Evolutionary conservation across 2,888 invertebrate genomes (phyloP).

Genomic region (Griposia aprilina): DNA sequence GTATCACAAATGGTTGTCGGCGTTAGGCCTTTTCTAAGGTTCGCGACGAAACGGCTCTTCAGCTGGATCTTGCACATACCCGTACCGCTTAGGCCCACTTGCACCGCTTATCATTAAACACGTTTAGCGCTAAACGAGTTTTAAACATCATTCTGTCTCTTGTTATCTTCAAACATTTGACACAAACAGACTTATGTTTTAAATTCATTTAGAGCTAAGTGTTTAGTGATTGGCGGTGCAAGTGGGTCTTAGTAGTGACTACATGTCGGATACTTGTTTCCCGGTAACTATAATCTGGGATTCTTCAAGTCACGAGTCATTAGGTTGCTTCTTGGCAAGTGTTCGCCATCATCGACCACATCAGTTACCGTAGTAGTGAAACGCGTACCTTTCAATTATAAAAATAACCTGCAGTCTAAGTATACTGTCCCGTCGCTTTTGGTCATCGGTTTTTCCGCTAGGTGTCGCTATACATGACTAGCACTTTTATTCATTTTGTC

Average conservation of each 20-base stretch:
- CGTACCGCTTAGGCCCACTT: too few relatives aligned
- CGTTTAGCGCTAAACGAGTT: too few relatives aligned
- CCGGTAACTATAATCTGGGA: not conserved
- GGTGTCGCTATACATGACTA: not conserved
- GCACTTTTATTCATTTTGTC: not conserved
- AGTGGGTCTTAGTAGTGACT: not conserved
- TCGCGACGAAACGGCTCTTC: not conserved
- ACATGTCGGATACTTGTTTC: not conserved
- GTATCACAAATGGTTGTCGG: not conserved
- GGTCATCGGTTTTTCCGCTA: not conserved
- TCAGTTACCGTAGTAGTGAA: not conserved
- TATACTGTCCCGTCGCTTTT: not conserved
- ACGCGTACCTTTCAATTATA: too few relatives aligned
- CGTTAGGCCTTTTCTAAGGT: too few relatives aligned
- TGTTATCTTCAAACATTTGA: too few relatives aligned
- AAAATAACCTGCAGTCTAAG: too few relatives aligned
- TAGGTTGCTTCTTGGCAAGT: not conserved
- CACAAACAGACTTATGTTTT: too few relatives aligned
- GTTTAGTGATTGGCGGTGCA: too few relatives aligned
- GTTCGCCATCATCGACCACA: not conserved
- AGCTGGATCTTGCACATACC: not conserved
- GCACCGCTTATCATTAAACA: too few relatives aligned
- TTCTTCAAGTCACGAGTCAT: not conserved
- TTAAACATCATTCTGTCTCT: too few relatives aligned
- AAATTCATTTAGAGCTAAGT: too few relatives aligned